phyloP scores from a whole-genome alignment of 2,888 invertebrate species.

The Tipula helvola region DNA sequence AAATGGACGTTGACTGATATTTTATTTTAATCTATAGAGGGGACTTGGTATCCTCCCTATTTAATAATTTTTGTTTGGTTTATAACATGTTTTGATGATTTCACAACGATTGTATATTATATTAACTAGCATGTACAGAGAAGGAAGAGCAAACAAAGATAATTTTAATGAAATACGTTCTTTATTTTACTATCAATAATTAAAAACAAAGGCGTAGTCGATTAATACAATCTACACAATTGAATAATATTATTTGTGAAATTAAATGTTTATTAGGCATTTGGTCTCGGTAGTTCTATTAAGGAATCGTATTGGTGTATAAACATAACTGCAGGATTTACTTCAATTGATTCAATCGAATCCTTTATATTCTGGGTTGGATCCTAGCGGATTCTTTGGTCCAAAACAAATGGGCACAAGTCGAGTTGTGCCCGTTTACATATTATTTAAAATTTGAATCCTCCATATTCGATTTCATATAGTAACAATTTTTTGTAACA shows the following conservation, averaged over 20 bases:
- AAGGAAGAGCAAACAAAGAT: background rate
- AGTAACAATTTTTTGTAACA: too few relatives aligned
- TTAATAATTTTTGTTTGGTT: background rate
- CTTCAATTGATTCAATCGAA: too few relatives aligned
- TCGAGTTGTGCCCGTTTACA: too few relatives aligned
- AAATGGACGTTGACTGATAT: background rate
- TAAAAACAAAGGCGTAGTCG: background rate
- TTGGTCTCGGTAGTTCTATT: too few relatives aligned
- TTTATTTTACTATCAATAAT: background rate
- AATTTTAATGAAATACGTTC: background rate
- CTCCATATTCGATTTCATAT: too few relatives aligned
- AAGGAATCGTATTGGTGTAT: too few relatives aligned
- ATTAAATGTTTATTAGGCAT: background rate
- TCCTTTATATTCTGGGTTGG: too few relatives aligned
- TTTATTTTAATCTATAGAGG: background rate
- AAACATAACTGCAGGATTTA: too few relatives aligned
- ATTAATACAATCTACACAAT: background rate
- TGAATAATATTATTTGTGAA: background rate
- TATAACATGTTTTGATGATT: background rate
- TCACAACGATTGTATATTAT: background rate
- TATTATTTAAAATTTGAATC: too few relatives aligned
- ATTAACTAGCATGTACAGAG: background rate
- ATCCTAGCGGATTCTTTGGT: too few relatives aligned
- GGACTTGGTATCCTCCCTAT: background rate
- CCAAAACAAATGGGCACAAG: too few relatives aligned